phyloP scores from a whole-genome alignment of 2,797 vertebrate species.

The Knipowitschia caucasica region DNA sequence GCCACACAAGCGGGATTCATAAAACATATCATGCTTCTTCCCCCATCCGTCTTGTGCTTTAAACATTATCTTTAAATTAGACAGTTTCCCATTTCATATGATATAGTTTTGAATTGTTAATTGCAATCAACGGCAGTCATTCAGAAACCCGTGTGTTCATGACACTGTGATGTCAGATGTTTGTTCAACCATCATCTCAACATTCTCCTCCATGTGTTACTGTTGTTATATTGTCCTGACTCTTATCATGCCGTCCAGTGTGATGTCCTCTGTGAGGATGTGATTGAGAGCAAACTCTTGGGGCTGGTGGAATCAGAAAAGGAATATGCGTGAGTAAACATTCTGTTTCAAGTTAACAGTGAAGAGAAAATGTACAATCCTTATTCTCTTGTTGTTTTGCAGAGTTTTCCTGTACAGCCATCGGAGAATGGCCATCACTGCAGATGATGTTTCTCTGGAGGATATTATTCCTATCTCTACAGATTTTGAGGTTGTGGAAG shows the following conservation, averaged over 20 bases:
- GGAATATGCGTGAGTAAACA: slow-evolving; percentile 76
- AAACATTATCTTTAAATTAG: too few relatives aligned
- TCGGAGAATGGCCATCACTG: slow-evolving; percentile 90
- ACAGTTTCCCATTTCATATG: too few relatives aligned
- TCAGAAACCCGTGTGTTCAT: too few relatives aligned
- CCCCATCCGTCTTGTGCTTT: too few relatives aligned
- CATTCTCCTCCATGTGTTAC: too few relatives aligned
- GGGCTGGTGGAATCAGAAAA: slow-evolving; percentile 80
- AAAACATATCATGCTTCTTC: too few relatives aligned
- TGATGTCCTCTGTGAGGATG: slow-evolving; percentile 61
- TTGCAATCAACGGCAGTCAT: too few relatives aligned
- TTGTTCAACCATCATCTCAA: too few relatives aligned
- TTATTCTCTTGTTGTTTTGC: slow-evolving; percentile 14
- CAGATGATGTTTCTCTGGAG: slow-evolving; percentile 89
- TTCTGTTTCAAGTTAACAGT: background rate
- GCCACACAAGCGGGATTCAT: background rate
- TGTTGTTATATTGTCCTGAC: slow-evolving; percentile 70
- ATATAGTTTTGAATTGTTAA: too few relatives aligned
- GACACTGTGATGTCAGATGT: too few relatives aligned
- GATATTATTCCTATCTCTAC: slow-evolving; percentile 80
- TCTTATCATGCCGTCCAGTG: slow-evolving; percentile 83
- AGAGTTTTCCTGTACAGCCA: slow-evolving; percentile 89
- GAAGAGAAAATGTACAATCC: background rate
- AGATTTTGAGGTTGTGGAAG: slow-evolving; percentile 85
- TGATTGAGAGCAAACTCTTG: slow-evolving; percentile 83